Evolutionary conservation across 2,113 vertebrate genomes (phyloP).

Genomic region (pig (Sus scrofa)): T2T-Sscrofa CM000820.6:31658501-31659000

Average conservation of each 20-base stretch:
- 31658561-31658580: background rate
- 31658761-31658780: background rate
- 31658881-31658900: background rate
- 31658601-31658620: background rate
- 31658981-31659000: background rate
- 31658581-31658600: background rate
- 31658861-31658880: background rate
- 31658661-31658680: background rate
- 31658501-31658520: background rate
- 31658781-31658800: background rate
- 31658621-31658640: background rate
- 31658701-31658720: background rate
- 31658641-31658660: background rate
- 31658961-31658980: background rate
- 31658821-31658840: background rate
- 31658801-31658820: background rate
- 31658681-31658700: background rate
- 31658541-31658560: slow-evolving; percentile 24
- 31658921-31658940: background rate
- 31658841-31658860: background rate
- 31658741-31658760: background rate
- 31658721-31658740: background rate
- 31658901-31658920: background rate
- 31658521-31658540: background rate
- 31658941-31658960: background rate